A percentile compares a stretch with the other conserved stretches of the same genome.
These are phyloP conservation scores for Drosophila teissieri DNA, from an alignment of 1,140 invertebrate species.

Conservation along the genomic window DNA sequence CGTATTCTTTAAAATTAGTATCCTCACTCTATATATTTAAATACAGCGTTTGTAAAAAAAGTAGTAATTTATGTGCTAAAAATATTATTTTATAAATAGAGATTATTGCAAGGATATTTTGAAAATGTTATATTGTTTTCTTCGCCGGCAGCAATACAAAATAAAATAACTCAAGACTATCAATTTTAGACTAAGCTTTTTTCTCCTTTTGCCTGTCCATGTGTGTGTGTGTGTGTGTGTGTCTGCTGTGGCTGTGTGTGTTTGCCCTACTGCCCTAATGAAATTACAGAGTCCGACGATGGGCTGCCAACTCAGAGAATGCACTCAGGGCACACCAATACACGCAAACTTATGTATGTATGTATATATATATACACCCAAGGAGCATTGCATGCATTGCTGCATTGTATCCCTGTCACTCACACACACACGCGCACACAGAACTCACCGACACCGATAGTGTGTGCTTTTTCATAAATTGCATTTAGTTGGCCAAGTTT, in stretches of 20 bases:
- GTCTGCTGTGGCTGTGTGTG: constrained; percentile 42
- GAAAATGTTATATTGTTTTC: no score
- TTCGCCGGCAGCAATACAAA: neutral
- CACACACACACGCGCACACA: neutral
- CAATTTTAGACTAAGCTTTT: neutral
- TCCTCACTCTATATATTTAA: no score
- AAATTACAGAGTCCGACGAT: constrained; percentile 64
- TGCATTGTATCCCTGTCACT: constrained; percentile 19
- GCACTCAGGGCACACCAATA: constrained; percentile 49
- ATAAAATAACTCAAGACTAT: neutral
- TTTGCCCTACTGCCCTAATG: constrained; percentile 81
- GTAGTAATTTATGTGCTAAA: no score
- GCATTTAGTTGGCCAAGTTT: constrained; percentile 71
- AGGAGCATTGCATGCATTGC: constrained; percentile 8
- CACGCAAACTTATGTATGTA: neutral
- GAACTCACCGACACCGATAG: constrained; percentile 31
- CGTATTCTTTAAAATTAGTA: no score
- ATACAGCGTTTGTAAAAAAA: no score
- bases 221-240: constrained; percentile 7
- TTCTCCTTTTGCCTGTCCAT: constrained; percentile 1
- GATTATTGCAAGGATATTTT: no score
- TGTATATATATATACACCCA: neutral
- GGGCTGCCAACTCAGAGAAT: constrained; percentile 62
- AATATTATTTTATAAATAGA: no score
- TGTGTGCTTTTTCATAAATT: constrained; percentile 71